phyloP scores from a whole-genome alignment of 2,113 vertebrate genomes.

The Lynx canadensis region DNA sequence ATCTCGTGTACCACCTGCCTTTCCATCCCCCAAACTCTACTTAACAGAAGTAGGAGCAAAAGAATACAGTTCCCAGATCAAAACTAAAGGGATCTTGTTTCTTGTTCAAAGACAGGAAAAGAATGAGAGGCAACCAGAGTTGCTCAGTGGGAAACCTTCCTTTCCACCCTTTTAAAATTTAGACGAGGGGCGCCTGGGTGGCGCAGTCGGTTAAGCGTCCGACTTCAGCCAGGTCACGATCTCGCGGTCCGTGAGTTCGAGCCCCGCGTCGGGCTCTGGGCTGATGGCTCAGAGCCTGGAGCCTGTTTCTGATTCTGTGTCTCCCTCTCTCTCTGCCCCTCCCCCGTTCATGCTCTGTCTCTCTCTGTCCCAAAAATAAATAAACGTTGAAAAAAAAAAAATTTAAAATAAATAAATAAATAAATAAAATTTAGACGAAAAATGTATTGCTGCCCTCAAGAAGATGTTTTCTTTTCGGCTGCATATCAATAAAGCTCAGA shows the following conservation, averaged over 20 bases:
- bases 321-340: no score
- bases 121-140: constrained; percentile 55
- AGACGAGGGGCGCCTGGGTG: no score
- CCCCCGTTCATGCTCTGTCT: no score
- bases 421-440: constrained; percentile 66
- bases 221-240: no score
- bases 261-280: no score
- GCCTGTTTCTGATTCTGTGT: no score
- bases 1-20: not conserved
- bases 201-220: no score
- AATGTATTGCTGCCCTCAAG: constrained; percentile 48
- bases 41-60: constrained; percentile 57
- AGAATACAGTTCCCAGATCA: constrained; percentile 57
- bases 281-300: no score
- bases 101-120: constrained; percentile 75
- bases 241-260: no score
- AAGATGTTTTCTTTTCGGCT: constrained; percentile 53
- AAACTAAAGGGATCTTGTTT: constrained; percentile 43
- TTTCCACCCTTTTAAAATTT: constrained; percentile 72
- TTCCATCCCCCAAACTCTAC: constrained; percentile 33
- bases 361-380: no score
- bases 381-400: no score
- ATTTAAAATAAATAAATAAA: no score
- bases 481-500: constrained; percentile 70
- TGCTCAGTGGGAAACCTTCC: constrained; percentile 65